Conservation (phyloP, 2,888 invertebrate species). For the Nowickia ferox region DNA sequence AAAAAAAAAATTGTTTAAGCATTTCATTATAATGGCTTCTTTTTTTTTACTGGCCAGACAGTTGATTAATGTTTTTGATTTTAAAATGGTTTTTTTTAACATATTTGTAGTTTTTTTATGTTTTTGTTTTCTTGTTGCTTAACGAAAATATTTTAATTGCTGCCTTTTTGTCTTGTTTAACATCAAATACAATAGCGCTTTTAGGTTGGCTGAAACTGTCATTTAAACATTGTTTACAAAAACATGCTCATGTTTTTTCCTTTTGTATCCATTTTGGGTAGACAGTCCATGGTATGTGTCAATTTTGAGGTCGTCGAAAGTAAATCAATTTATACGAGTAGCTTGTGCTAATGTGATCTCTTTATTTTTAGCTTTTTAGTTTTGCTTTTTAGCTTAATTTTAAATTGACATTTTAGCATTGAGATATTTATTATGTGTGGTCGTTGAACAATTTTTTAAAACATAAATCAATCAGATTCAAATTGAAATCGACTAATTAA, state of each 20-base stretch:
- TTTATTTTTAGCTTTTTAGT: neutral
- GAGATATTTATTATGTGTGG: conserved; percentile 82
- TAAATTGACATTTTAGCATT: conserved; percentile 73
- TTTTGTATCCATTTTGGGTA: conserved; percentile 1
- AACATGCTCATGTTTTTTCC: neutral
- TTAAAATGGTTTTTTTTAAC: neutral
- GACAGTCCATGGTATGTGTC: conserved; percentile 60
- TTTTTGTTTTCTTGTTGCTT: neutral
- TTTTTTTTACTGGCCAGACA: conserved; percentile 29
- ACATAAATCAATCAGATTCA: conserved; percentile 78
- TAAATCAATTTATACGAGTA: conserved; percentile 65
- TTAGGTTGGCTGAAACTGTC: conserved; percentile 28
- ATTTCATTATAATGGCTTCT: conserved; percentile 11
- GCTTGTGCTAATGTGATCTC: conserved; percentile 65
- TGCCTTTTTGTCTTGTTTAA: conserved; percentile 56
- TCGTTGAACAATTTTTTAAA: conserved; percentile 79
- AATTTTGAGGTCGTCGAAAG: conserved; percentile 53
- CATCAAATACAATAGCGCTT: conserved; percentile 54
- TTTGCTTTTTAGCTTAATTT: conserved; percentile 20
- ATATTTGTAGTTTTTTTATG: conserved; percentile 45
- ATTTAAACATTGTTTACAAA: conserved; percentile 20
- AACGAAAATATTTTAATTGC: conserved; percentile 69
- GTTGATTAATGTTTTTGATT: conserved; percentile 58
- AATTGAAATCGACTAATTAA: conserved; percentile 71
- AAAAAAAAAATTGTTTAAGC: conserved; percentile 6